These are phyloP conservation scores for Nomada hirtipes DNA, from an alignment of 2,888 invertebrate species.

Conservation along the genomic window DNA sequence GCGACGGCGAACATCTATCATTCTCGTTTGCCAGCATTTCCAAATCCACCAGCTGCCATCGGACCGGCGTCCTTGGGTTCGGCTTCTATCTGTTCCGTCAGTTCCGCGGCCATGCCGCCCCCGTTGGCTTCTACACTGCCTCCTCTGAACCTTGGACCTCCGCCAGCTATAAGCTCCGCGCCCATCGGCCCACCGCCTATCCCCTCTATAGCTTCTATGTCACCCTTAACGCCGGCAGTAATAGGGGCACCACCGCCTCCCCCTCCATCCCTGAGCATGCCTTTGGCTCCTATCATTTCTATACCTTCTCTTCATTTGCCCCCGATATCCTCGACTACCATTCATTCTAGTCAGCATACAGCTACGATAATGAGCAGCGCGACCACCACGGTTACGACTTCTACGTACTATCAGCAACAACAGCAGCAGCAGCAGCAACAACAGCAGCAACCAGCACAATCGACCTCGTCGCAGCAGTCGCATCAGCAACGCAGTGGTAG, in stretches of 20 bases:
- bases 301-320: slow-evolving; percentile 79
- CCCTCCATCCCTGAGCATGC: slow-evolving; percentile 68
- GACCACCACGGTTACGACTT: slow-evolving; percentile 70
- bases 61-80: slow-evolving; percentile 74
- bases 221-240: slow-evolving; percentile 71
- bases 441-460: slow-evolving; percentile 23
- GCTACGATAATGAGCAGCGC: slow-evolving; percentile 75
- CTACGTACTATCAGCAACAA: slow-evolving; percentile 69
- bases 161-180: slow-evolving; percentile 73
- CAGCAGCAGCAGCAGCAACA: slow-evolving; percentile 43
- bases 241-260: slow-evolving; percentile 72
- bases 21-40: slow-evolving; percentile 74
- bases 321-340: slow-evolving; percentile 76
- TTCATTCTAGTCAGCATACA: slow-evolving; percentile 82
- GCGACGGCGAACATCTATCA: slow-evolving; percentile 74
- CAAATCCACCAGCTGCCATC: slow-evolving; percentile 75
- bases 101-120: slow-evolving; percentile 75
- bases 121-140: slow-evolving; percentile 71
- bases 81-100: slow-evolving; percentile 76
- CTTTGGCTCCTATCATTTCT: slow-evolving; percentile 77
- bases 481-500: slow-evolving; percentile 53
- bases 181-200: slow-evolving; percentile 75
- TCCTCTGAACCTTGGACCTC: slow-evolving; percentile 75
- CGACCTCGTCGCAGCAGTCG: slow-evolving; percentile 13
- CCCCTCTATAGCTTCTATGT: slow-evolving; percentile 73